A percentile compares a stretch with the other conserved stretches of the same genome.
Conservation (phyloP, 2,888 invertebrate species). For the Limnephilus auricula region DNA sequence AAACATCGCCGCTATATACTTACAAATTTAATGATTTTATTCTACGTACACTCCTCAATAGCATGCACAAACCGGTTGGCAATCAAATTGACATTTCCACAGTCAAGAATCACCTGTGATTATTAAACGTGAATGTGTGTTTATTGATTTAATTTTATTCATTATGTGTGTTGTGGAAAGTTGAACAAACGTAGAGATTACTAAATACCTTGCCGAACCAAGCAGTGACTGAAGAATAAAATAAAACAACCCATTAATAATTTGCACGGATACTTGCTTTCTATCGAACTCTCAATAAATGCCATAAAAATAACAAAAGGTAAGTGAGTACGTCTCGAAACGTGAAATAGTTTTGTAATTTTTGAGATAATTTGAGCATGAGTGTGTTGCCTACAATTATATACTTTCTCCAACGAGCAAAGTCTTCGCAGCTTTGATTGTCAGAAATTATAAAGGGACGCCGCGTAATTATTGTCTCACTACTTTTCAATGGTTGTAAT, state of each 20-base stretch:
- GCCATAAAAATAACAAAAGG: neutral
- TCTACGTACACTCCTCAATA: constrained; percentile 13
- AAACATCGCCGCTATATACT: constrained; percentile 29
- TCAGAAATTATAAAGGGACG: neutral
- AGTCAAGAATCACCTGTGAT: constrained; percentile 36
- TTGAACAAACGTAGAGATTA: constrained; percentile 52
- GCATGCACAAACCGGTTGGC: constrained; percentile 49
- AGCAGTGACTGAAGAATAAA: neutral
- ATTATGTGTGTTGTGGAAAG: constrained; percentile 45
- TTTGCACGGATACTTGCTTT: constrained; percentile 2
- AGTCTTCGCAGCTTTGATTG: neutral
- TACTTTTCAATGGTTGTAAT: neutral
- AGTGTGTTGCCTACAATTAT: neutral
- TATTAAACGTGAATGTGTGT: constrained; percentile 7
- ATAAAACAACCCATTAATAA: neutral
- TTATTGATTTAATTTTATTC: neutral
- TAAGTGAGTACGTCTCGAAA: neutral
- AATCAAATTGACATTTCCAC: constrained; percentile 57
- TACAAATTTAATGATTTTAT: constrained; percentile 44
- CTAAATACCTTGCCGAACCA: neutral
- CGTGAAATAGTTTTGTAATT: neutral
- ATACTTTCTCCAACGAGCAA: neutral
- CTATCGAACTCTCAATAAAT: constrained; percentile 14
- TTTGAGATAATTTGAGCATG: neutral
- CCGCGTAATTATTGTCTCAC: neutral